Evolutionary conservation across 2,113 vertebrate species (phyloP), one percentile per base, ranked within the genome.

Genomic region (Chamaea fasciata): DNA sequence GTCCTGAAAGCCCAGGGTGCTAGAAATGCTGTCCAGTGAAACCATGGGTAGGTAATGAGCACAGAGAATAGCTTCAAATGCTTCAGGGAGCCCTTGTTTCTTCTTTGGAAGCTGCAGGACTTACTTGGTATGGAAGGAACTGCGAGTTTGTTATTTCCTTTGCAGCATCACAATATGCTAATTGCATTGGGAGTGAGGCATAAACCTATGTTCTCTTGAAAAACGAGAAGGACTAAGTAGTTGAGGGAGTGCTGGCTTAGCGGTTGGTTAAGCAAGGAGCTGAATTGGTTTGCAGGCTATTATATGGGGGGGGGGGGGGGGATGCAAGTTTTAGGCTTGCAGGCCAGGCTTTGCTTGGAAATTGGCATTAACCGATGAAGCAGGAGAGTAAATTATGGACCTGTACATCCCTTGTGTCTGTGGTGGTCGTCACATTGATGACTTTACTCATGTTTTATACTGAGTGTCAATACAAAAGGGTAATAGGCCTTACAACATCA

Each of bases 191-290:
- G 87, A 87, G 83, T 35, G 73, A 81, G 60, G 56, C 68, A 70
- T 74, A 42, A 74, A 55, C 39, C 70, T 70, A 26, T 35, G 59
- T 57, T 91, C 71, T 33, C 42, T 27, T 86, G 47, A 59, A 91
- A 70, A 89, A 91, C 27, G 44, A 70, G 55, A 30, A 60, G 64
- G 64, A 81, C 68, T 89, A 55, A 86, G 49, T 63, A 84, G 91
- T 59, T 67, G 80, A 94, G 83, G 91, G 80, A 95, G 87, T 81
- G 39, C 64, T 94, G 68, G 56, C 73, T 92, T 92, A 71, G 39
- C 0, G 0, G 87, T 78, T 91, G 87, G 59, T 89, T 71, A 75
- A 91, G 52, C 81, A 87, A 77, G 69, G 74, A 87, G 37, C 53
- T 68, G 84, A 75, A 87, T 68, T 68, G n/a, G 56, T 92, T 87